Conservation (phyloP, 2,888 invertebrate species). For the Scaptomyza cyrtandrae region DNA sequence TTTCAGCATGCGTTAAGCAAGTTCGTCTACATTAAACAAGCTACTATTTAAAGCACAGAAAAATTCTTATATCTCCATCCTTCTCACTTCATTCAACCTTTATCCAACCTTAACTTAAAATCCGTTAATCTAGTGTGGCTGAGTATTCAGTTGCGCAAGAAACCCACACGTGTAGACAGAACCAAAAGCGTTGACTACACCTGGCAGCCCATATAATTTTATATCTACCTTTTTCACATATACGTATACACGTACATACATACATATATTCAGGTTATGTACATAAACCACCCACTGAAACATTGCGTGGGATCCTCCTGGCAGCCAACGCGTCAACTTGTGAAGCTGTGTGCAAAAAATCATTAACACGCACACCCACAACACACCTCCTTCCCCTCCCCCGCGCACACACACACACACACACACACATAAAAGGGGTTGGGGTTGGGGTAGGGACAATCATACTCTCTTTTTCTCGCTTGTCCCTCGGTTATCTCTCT, state of each 20-base stretch:
- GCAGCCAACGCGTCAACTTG: slow-evolving; percentile 74
- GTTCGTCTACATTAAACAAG: background rate
- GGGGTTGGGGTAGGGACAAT: background rate
- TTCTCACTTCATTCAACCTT: background rate
- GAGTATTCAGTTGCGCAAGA: slow-evolving; percentile 11
- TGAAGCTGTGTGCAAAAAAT: slow-evolving; percentile 82
- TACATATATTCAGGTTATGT: slow-evolving; percentile 17
- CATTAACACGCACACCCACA: slow-evolving; percentile 80
- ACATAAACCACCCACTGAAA: slow-evolving; percentile 39
- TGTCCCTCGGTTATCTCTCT: background rate
- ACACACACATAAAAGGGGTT: background rate
- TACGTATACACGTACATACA: slow-evolving; percentile 11
- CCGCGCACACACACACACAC: background rate
- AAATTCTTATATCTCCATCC: background rate
- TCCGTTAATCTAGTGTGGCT: slow-evolving; percentile 49
- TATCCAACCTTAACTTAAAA: slow-evolving; percentile 1
- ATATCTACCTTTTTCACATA: slow-evolving; percentile 37
- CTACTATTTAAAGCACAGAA: background rate
- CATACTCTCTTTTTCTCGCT: slow-evolving; percentile 3
- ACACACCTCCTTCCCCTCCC: background rate
- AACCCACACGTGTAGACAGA: slow-evolving; percentile 33
- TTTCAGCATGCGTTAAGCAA: too few relatives aligned
- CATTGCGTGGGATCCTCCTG: slow-evolving; percentile 9
- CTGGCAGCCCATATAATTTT: slow-evolving; percentile 74
- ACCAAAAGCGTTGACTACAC: slow-evolving; percentile 71